A percentile compares a stretch with the other conserved stretches of the same genome.
phyloP scores from a whole-genome alignment of 2,113 vertebrate genomes.

The Pseudolaguvia tuberculata region DNA sequence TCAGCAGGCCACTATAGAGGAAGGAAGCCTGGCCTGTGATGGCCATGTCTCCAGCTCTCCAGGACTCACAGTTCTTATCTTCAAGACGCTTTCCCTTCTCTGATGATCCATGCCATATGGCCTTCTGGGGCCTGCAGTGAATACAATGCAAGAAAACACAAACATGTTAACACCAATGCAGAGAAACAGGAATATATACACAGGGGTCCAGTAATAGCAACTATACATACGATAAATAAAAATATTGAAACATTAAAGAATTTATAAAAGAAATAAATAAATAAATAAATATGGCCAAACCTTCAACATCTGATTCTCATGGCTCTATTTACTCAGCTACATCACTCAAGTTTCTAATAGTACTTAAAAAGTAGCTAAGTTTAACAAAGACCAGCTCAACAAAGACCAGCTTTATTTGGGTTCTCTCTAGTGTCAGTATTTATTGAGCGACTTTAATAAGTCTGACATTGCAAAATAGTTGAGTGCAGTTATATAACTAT shows the following conservation, averaged over 20 bases:
- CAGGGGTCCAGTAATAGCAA: no score
- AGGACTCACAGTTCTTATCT: constrained; percentile 87
- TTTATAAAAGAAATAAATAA: no score
- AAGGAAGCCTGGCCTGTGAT: constrained; percentile 82
- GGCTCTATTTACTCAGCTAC: neutral
- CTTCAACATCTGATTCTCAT: neutral
- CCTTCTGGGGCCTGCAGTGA: constrained; percentile 81
- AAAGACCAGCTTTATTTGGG: no score
- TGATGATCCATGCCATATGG: constrained; percentile 88
- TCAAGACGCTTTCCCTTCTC: constrained; percentile 70
- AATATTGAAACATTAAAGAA: no score
- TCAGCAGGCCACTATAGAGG: constrained; percentile 80
- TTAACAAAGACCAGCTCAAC: no score
- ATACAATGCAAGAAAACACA: constrained; percentile 11
- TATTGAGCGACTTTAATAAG: no score
- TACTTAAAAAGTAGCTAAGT: no score
- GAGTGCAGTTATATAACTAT: no score
- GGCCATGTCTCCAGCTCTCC: constrained; percentile 74
- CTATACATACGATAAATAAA: no score
- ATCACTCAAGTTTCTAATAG: neutral
- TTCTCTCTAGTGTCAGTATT: no score
- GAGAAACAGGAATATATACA: neutral
- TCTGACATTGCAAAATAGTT: no score
- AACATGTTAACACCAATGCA: constrained; percentile 11
- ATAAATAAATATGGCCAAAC: neutral